These are phyloP conservation scores for Chloebia gouldiae DNA, from an alignment of 2,113 vertebrate genomes.

Conservation along the genomic window DNA sequence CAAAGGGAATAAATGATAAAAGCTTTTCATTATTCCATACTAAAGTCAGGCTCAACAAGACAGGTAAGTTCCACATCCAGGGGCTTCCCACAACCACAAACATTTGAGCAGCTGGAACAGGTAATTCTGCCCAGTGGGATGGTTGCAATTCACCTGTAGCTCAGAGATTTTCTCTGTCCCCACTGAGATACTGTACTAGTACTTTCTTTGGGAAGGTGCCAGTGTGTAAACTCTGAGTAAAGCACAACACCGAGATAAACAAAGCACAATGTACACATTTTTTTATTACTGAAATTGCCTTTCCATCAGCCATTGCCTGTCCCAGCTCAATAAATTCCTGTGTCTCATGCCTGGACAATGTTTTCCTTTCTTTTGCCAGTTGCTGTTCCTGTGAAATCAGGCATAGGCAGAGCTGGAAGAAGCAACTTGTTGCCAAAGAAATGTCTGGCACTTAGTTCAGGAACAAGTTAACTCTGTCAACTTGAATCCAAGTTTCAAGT, in stretches of 20 bases:
- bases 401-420: conserved; percentile 11
- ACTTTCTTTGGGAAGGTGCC: conserved; percentile 41
- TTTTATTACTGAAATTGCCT: conserved; percentile 29
- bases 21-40: neutral
- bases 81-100: neutral
- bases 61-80: neutral
- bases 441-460: neutral
- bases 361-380: conserved; percentile 5
- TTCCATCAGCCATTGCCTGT: neutral
- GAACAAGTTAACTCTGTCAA: conserved; percentile 19
- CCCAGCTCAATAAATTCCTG: conserved; percentile 39
- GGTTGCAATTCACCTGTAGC: neutral
- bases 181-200: neutral
- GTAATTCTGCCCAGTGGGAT: neutral
- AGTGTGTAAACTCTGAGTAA: conserved; percentile 19
- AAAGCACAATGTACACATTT: conserved; percentile 12
- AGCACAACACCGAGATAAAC: conserved; percentile 14
- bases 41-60: neutral
- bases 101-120: neutral
- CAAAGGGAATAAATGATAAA: neutral
- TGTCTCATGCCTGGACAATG: neutral
- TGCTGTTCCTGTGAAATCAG: neutral
- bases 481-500: neutral
- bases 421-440: conserved; percentile 28
- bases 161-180: neutral